A percentile compares a stretch with the other conserved stretches of the same genome.
Conservation (phyloP, 35 echinoderm and acorn worm species). For the Acanthaster planci region DNA sequence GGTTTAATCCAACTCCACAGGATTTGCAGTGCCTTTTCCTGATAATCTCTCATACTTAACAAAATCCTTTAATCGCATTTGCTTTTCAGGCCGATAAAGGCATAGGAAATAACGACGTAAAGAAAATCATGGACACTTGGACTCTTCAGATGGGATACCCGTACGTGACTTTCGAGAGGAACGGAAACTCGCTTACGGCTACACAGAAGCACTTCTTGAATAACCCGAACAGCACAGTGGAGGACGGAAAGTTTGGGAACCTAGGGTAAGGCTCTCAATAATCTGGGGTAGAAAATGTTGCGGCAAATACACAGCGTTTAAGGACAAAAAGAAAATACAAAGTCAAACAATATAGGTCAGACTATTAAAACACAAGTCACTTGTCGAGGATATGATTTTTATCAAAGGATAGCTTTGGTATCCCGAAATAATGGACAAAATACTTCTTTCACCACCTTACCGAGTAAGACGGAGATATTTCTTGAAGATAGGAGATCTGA, state of each 20-base stretch:
- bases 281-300: neutral
- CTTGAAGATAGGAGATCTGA: too few relatives aligned
- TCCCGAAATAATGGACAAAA: too few relatives aligned
- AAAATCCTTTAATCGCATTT: too few relatives aligned
- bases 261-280: constrained; percentile 58
- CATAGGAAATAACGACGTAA: constrained; percentile 65
- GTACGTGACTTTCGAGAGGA: constrained; percentile 35
- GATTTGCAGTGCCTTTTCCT: too few relatives aligned
- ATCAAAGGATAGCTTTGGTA: too few relatives aligned
- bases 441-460: too few relatives aligned
- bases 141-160: constrained; percentile 96
- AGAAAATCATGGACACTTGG: constrained; percentile 96
- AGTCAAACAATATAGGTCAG: neutral
- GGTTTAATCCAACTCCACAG: too few relatives aligned
- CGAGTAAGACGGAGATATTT: too few relatives aligned
- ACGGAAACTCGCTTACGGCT: constrained; percentile 31
- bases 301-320: neutral
- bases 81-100: constrained; percentile 55
- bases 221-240: constrained; percentile 65
- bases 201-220: constrained; percentile 87
- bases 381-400: too few relatives aligned
- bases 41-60: too few relatives aligned
- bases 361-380: neutral
- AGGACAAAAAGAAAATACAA: neutral
- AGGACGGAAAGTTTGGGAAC: constrained; percentile 60